These are phyloP conservation scores for Heliconius charithonia DNA, from an alignment of 2,888 invertebrate species.

Conservation along the genomic window DNA sequence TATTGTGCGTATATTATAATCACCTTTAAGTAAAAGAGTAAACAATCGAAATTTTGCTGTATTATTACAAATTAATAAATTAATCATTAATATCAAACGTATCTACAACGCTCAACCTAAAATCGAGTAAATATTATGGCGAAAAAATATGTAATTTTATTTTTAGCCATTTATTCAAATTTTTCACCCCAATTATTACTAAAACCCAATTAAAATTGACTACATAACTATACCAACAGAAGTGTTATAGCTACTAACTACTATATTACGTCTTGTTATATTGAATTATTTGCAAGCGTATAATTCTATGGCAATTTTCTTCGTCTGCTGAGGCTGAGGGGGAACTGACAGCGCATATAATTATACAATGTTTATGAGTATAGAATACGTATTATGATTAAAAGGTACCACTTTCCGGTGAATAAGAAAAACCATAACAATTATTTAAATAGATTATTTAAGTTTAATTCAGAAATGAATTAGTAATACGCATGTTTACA, in stretches of 20 bases:
- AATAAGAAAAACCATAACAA: slow-evolving; percentile 8
- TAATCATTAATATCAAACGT: too few species aligned
- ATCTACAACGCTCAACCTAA: too few species aligned
- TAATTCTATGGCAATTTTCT: slow-evolving; percentile 35
- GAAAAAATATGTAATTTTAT: too few species aligned
- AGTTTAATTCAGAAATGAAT: not conserved
- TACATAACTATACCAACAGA: not conserved
- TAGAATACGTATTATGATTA: slow-evolving; percentile 2
- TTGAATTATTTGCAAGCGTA: slow-evolving; percentile 30
- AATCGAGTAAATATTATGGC: too few species aligned
- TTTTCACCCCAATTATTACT: not conserved
- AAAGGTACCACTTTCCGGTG: slow-evolving; percentile 15
- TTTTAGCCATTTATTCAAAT: not conserved
- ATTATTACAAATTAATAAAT: too few species aligned
- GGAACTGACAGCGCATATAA: slow-evolving; percentile 25
- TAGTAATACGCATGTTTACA: not conserved
- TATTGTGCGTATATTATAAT: too few species aligned
- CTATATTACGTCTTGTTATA: slow-evolving; percentile 6
- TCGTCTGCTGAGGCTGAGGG: slow-evolving; percentile 11
- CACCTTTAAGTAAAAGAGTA: too few species aligned
- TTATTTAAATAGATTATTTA: not conserved
- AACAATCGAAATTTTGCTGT: too few species aligned
- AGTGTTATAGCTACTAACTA: not conserved
- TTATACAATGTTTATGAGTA: slow-evolving; percentile 28
- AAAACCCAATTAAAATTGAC: not conserved